Evolutionary conservation across 2,113 vertebrate genomes (phyloP).

Genomic region (Nipponia nippon): DNA sequence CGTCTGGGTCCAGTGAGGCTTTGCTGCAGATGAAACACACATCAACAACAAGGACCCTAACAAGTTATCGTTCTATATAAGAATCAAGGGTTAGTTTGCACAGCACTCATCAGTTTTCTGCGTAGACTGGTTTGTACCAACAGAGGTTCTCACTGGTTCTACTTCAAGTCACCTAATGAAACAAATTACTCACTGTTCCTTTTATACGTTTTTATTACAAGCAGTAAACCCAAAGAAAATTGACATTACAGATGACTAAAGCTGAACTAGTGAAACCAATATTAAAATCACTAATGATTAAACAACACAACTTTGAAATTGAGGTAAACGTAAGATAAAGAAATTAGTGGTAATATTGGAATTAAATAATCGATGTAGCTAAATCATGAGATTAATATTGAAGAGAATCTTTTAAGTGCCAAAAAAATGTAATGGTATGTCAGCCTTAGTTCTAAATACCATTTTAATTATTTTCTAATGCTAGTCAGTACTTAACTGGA

Average conservation of each 20-base stretch:
- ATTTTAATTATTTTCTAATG: background rate
- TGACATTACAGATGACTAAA: background rate
- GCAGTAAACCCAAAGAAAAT: background rate
- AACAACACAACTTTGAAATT: background rate
- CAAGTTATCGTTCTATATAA: background rate
- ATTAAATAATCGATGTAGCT: constrained; percentile 4
- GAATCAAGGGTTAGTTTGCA: background rate
- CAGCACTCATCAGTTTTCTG: background rate
- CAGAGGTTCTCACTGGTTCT: background rate
- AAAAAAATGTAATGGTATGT: background rate
- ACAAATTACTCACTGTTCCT: background rate
- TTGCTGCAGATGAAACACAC: constrained; percentile 76
- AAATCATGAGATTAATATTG: constrained; percentile 12
- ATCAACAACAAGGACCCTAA: background rate
- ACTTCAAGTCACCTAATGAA: background rate
- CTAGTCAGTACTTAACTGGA: background rate
- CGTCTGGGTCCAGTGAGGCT: constrained; percentile 90
- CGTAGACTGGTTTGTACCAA: background rate
- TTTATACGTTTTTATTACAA: background rate
- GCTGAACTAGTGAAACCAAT: background rate
- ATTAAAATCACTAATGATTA: background rate
- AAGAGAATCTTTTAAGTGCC: background rate
- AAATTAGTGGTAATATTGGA: background rate
- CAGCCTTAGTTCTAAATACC: background rate
- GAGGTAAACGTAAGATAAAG: background rate